Evolutionary conservation across 2,113 vertebrate genomes (phyloP), one percentile per base, ranked within the genome.

Genomic region (Poeciliopsis prolifica): DNA sequence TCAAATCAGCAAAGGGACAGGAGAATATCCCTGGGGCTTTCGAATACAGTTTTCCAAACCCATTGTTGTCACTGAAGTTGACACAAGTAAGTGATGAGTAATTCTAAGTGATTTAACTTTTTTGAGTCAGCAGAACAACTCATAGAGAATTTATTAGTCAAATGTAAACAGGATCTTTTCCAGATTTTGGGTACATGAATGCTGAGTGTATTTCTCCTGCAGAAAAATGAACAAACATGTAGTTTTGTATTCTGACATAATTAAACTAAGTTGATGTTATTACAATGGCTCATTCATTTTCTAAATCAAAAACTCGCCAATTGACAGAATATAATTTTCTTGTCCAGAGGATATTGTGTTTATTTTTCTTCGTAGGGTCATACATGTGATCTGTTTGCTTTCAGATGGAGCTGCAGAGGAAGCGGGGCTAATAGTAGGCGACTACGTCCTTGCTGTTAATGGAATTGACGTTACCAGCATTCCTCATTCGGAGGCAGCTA

Each of bases 1-100:
- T 42, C 95, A 89, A 82, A 96, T 97, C 0, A 84, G 87, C 73
- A 98, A 96, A 92, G 96, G 96, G 65, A 92, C 88, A 13, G 96
- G 96, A 37, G 96, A 95, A 80, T 98, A 96, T 75, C 96, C 96
- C 0, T 98, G 97, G 96, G 96, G 97, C 62, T 98, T 98, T 85
- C 91, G 95, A 68, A 97, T 98, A 84, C 96, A 99, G 83, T 98
- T 96, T 87, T 97, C 96, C 61, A 98, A 97, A 87, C 96, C 96
- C 31, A 97, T 97, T 28, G 85, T 97, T 62, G 96, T 99, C 11
- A 98, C 97, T 28, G 96, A 98, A 92, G 96, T 98, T 48, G 97
- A 98, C 80, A 96, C 97, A 81, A 98, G 97, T 98, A 94, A 96
- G 96, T 94, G 33, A 26, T 31, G 24, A 37, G 15, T 63, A 31